Evolutionary conservation across 2,797 vertebrate genomes (phyloP), one percentile per base, ranked within the genome.

Genomic region (Alcedo atthis): DNA sequence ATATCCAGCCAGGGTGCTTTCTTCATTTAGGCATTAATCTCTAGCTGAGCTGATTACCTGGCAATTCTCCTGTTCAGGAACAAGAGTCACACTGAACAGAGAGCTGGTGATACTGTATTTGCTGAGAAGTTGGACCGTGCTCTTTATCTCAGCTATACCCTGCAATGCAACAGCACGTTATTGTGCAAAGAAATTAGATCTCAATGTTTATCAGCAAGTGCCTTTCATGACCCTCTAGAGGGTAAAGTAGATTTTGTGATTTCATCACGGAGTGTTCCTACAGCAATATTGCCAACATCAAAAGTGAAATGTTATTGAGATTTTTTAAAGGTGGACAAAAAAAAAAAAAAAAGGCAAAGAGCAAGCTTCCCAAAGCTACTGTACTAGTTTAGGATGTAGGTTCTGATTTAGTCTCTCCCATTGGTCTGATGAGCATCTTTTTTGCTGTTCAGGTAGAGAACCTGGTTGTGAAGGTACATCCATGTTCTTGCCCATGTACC

Each of bases 41-140:
- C 53, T 85, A 43, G 71, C 86, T 59, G 75, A 80, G 92, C 85
- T 92, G 94, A 78, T 95, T n/a, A 42, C 57, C 90, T 93, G 87
- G 85, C 90, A 84, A 19, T 11, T 75, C 51, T 76, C 53, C 90
- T 88, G 59, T 46, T 69, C n/a, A 28, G 67, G 25, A 73, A 9
- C 43, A 54, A 11, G 59, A 83, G 46, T 30, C 25, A 15, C 14
- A 1, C 37, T 40, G 61, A 22, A 8, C 17, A 33, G 40, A 49
- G 37, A 13, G 66, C 37, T 46, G 25, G 35, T 33, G 55, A 28
- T 37, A 1, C 59, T 49, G 24, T 26, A 10, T 45, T 33, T 83
- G 32, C 87, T 62, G 51, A 28, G 64, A 5, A 59, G 32, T 64
- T 30, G 25, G 48, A 6, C 8, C 45, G 9, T 14, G 12, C 25